These are phyloP conservation scores for Antechinus stuartii DNA, from an alignment of 2,113 vertebrate species.

Conservation along the genomic window DNA sequence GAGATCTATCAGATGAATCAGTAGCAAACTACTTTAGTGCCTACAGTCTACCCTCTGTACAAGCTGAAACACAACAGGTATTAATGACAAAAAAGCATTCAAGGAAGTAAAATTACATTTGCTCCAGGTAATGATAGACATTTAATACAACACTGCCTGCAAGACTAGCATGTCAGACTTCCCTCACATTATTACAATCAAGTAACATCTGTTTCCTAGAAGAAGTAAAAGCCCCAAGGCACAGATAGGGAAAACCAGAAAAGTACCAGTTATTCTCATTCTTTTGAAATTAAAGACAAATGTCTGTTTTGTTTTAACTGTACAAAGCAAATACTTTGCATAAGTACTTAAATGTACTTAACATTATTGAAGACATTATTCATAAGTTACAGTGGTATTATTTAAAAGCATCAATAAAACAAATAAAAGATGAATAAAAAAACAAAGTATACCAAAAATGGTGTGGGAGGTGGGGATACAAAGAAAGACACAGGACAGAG, in stretches of 20 bases:
- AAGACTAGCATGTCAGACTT: neutral
- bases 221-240: neutral
- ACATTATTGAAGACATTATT: neutral
- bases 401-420: neutral
- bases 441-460: neutral
- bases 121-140: constrained; percentile 18
- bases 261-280: constrained; percentile 36
- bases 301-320: neutral
- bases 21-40: constrained; percentile 16
- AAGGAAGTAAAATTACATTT: constrained; percentile 48
- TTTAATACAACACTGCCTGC: neutral
- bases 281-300: constrained; percentile 38
- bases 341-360: neutral
- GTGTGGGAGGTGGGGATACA: neutral
- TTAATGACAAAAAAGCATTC: constrained; percentile 41
- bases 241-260: constrained; percentile 5
- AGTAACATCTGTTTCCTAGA: constrained; percentile 39
- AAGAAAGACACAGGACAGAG: neutral
- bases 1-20: constrained; percentile 34
- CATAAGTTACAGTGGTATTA: neutral
- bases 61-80: neutral
- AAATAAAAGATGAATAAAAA: neutral
- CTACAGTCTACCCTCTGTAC: neutral
- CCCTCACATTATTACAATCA: constrained; percentile 46
- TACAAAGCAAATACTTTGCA: neutral